Evolutionary conservation across 2,797 vertebrate species (phyloP), one percentile per base, ranked within the genome.

Genomic region (Amblyopsis hoosieri): DNA sequence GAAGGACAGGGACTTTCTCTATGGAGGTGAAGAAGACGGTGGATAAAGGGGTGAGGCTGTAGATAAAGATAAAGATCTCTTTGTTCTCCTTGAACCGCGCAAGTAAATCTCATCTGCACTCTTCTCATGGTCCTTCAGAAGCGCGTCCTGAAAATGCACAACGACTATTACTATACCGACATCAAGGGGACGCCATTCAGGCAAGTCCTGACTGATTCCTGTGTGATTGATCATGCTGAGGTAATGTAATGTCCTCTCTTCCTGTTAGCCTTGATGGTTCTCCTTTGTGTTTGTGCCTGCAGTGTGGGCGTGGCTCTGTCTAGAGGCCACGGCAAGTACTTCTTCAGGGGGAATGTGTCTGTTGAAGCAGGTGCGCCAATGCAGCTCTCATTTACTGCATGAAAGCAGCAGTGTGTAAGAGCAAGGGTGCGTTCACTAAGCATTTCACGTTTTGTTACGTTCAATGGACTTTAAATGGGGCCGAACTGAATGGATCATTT

Each of bases 11-110:
- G 55, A 96, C 95, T 69, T 99, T 99, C 85, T 97, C 97, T 42
- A 99, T 99, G 97, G 97, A 99, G 82, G 97, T 97, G 80, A 98
- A 97, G 92, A 97, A 96, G 91, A 98, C 96, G 0, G 95, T 98
- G 79, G 97, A 99, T 82, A 94, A 95, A 94, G 97, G 97, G 96
- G 97, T 99, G 93, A 93, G 90, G 79, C 31, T 58, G 69, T 69
- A 76, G 67, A 83, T 76, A 50, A 77, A 69, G 51, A 48, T 5
- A 12, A 45, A 12, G 45, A 55, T 70, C 60, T 54, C 23, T 6
- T 4, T 14, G 9, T n/a, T 54, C 23, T 48, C 50, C 75, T 45
- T 19, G 12, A 4, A 66, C 62, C 54, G 8, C 60, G 45, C 33
- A 1, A 62, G 11, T 45, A 45, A 64, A 69, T 80, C 50, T 78